phyloP scores from a whole-genome alignment of 2,113 vertebrate genomes.

The Dasyornis broadbenti region DNA sequence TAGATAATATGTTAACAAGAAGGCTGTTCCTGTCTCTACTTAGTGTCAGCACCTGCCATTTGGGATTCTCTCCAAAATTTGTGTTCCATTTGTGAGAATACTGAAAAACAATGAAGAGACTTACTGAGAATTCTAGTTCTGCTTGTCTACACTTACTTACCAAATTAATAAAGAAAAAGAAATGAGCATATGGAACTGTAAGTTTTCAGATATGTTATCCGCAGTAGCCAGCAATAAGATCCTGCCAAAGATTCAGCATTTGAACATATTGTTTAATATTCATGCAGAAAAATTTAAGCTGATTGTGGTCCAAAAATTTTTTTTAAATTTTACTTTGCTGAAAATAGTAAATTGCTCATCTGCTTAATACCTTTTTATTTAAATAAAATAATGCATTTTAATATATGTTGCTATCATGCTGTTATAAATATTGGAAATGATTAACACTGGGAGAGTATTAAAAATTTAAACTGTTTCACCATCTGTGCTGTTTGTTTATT shows the following conservation, averaged over 20 bases:
- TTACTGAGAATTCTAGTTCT: not conserved
- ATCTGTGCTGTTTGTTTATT: slow-evolving; percentile 60
- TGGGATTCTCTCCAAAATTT: slow-evolving; percentile 58
- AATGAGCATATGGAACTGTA: not conserved
- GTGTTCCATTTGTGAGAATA: slow-evolving; percentile 32
- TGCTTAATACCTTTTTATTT: not conserved
- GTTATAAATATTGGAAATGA: slow-evolving; percentile 2
- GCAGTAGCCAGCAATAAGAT: not conserved
- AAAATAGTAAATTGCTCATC: not conserved
- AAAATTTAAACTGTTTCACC: slow-evolving; percentile 49
- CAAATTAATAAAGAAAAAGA: not conserved
- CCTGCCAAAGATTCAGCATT: not conserved
- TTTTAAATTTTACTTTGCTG: not conserved
- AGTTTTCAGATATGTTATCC: not conserved
- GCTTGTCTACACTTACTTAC: not conserved
- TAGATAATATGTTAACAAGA: slow-evolving; percentile 59
- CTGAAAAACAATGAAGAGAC: not conserved
- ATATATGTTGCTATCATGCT: not conserved
- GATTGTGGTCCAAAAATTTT: not conserved
- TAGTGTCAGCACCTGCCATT: slow-evolving; percentile 59
- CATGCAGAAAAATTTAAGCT: not conserved
- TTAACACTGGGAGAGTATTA: slow-evolving; percentile 27
- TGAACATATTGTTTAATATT: slow-evolving; percentile 12
- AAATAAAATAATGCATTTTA: not conserved
- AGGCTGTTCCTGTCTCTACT: slow-evolving; percentile 54